Conservation (phyloP, 2,888 invertebrate species). For the Ennomos quercinarius region DNA sequence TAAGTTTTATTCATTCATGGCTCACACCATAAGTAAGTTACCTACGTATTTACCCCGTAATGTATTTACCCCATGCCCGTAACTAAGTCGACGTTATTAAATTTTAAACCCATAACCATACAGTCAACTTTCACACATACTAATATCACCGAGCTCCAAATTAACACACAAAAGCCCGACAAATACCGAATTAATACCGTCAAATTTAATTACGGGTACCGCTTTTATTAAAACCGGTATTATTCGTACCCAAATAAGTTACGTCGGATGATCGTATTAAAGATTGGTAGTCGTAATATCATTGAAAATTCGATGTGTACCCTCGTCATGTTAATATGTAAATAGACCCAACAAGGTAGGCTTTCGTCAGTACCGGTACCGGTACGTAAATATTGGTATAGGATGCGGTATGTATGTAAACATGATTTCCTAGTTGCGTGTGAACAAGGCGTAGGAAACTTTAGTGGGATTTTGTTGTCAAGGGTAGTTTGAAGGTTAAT, state of each 20-base stretch:
- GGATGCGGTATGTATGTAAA: constrained; percentile 37
- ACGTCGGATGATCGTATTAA: constrained; percentile 28
- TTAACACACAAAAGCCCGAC: constrained; percentile 25
- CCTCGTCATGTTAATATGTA: constrained; percentile 35
- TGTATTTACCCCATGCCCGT: not conserved
- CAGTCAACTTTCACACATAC: constrained; percentile 10
- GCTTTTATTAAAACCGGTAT: constrained; percentile 28
- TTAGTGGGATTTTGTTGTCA: not conserved
- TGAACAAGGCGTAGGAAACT: not conserved
- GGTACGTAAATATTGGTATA: constrained; percentile 42
- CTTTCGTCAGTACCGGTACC: constrained; percentile 25
- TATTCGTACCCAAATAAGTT: constrained; percentile 26
- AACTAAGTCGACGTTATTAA: constrained; percentile 9
- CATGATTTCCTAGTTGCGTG: constrained; percentile 28
- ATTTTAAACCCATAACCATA: constrained; percentile 13
- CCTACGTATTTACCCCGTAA: too few species aligned
- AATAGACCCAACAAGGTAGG: constrained; percentile 34
- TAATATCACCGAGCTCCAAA: constrained; percentile 12
- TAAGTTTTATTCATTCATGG: too few species aligned
- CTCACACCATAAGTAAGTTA: too few species aligned
- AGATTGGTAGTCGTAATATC: constrained; percentile 18
- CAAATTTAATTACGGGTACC: constrained; percentile 28
- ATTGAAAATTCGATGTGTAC: constrained; percentile 15
- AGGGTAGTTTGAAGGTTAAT: not conserved
- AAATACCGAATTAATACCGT: constrained; percentile 24